These are phyloP conservation scores for Mycteria americana DNA, from an alignment of 2,797 vertebrate species.

Conservation along the genomic window DNA sequence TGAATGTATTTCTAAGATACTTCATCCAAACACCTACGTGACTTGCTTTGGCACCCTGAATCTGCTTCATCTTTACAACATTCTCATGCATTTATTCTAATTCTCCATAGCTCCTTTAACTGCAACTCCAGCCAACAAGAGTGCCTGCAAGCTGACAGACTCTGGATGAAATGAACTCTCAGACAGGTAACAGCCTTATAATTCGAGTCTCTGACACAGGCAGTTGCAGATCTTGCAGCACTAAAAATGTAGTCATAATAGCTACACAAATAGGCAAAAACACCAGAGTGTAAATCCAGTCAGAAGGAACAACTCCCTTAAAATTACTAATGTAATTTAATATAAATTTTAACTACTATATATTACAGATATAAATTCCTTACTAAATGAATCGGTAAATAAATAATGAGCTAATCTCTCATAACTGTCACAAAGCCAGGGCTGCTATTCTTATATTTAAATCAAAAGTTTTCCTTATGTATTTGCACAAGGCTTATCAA, in stretches of 20 bases:
- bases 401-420: not conserved
- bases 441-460: not conserved
- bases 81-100: not conserved
- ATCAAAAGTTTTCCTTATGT: not conserved
- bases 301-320: not conserved
- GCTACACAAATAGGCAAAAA: not conserved
- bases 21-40: not conserved
- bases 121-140: not conserved
- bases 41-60: not conserved
- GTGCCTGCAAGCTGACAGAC: not conserved
- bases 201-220: not conserved
- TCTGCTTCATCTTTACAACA: not conserved
- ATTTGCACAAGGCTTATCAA: not conserved
- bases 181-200: not conserved
- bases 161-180: not conserved
- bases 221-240: not conserved
- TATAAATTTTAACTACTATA: not conserved
- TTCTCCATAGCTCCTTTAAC: not conserved
- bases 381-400: not conserved
- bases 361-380: not conserved
- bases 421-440: not conserved
- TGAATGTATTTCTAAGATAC: not conserved
- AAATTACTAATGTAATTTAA: not conserved
- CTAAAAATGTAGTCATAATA: not conserved
- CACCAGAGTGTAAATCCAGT: not conserved